Base-by-base conservation (phyloP, 2,888 invertebrate genomes). In the Scelioninae gen. 2 region DNA sequence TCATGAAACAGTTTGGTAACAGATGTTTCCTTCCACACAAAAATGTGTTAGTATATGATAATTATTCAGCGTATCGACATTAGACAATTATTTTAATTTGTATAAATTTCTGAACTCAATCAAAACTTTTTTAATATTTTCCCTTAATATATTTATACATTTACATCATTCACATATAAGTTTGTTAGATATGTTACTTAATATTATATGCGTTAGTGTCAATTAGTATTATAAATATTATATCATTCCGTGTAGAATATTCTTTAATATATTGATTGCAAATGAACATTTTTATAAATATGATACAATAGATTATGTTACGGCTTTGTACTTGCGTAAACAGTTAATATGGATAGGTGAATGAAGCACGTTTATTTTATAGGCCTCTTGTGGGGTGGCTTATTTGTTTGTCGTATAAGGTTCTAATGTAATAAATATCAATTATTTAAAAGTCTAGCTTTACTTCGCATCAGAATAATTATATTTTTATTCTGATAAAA, bases 111-210 rank as follows among this genome's bases (percentile, higher is more conserved):
- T 15, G 22, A 35, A 11, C 31, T 46, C 46, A 28, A 46, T 16
- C 15, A 46, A 28, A 25, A 22, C 10, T 7, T 25, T 13, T 1
- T 13, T 25, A 4, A 10, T 13, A 19, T 28, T 28, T 33, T 50
- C 31, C 16, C 33, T 50, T 25, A 11, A 25, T 9, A 28, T 31
- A 48, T 28, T 48, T 48, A 48, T 31, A 48, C 2, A 28, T 31
- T 48, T 31, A 43, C 2, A 4, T 13, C 7, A 13, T 50, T 50
- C 22, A 33, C 13, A 31, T 28, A 16, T 48, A 31, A 16, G 16
- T 48, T 48, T 48, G 16, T 48, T 48, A 45, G 11, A 19, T 4
- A 45, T 45, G 19, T 5, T 16, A 45, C 11, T 45, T n/a, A n/a
- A 31, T 31, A 31, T 31, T 2, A 31, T 10, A 31, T 31, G 4